phyloP scores from a whole-genome alignment of 2,113 vertebrate genomes.

The Ictalurus furcatus region DNA sequence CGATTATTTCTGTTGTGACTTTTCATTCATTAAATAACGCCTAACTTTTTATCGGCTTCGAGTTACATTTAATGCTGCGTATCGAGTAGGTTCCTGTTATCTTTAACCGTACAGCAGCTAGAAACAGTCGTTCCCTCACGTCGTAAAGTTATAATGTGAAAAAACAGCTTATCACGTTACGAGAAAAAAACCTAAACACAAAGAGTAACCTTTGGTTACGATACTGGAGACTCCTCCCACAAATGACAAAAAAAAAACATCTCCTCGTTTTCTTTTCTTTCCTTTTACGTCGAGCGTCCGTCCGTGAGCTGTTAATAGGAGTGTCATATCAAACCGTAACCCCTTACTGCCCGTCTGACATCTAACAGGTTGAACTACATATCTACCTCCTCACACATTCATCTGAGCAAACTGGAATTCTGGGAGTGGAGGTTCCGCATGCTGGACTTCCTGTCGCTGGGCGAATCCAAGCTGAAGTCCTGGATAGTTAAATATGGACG shows the following conservation, averaged over 20 bases:
- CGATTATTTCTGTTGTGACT: neutral
- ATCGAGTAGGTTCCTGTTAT: neutral
- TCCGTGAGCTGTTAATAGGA: neutral
- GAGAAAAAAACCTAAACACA: too few species aligned
- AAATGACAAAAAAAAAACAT: neutral
- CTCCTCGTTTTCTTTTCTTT: neutral
- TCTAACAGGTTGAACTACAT: conserved; percentile 89
- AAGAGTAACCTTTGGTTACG: neutral
- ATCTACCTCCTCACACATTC: conserved; percentile 85
- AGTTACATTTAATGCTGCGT: neutral
- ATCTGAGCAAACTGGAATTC: conserved; percentile 96
- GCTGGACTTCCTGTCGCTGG: conserved; percentile 89
- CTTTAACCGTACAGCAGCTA: neutral
- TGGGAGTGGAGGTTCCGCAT: conserved; percentile 93
- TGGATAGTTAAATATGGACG: conserved; percentile 99
- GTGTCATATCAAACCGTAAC: neutral
- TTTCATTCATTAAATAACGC: neutral
- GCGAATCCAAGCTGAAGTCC: conserved; percentile 94
- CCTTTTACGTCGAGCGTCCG: neutral
- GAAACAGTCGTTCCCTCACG: neutral
- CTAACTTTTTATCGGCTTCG: neutral
- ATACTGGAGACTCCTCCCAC: neutral
- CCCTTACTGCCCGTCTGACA: conserved; percentile 36
- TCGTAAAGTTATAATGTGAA: too few species aligned
- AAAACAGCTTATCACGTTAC: too few species aligned